Percentiles rank a stretch among this genome's conserved stretches.
phyloP scores from a whole-genome alignment of 2,113 vertebrate genomes.

The Salvelinus namaycush region DNA sequence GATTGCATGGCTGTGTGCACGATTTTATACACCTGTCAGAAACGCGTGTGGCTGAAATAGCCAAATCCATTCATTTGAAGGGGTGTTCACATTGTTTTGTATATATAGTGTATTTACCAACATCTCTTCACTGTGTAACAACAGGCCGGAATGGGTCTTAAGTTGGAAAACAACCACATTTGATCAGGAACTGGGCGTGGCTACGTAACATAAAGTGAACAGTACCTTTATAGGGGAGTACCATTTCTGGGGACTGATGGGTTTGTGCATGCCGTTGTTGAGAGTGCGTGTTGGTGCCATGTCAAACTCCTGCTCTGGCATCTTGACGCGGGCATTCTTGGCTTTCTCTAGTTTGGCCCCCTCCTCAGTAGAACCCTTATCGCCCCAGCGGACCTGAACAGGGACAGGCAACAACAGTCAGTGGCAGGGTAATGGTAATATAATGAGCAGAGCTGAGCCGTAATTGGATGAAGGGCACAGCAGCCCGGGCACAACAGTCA shows the following conservation, averaged over 20 bases:
- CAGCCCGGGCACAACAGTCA: no score
- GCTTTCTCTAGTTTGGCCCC: conserved; percentile 96
- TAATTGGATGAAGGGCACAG: background rate
- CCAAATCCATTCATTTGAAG: no score
- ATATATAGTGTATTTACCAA: no score
- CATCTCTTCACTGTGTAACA: no score
- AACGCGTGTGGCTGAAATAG: no score
- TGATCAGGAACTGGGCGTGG: no score
- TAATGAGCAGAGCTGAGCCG: background rate
- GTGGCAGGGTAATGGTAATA: background rate
- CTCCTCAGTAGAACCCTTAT: conserved; percentile 96
- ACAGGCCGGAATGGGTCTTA: no score
- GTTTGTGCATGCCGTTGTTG: conserved; percentile 72
- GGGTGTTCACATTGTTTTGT: no score
- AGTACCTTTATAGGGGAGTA: conserved; percentile 95
- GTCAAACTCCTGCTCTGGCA: conserved; percentile 88
- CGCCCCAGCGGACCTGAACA: conserved; percentile 93
- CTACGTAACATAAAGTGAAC: no score
- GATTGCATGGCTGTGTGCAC: no score
- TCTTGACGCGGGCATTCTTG: conserved; percentile 92
- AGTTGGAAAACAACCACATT: no score
- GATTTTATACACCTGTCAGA: no score
- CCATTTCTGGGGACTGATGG: conserved; percentile 82
- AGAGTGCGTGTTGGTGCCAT: conserved; percentile 76
- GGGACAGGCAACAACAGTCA: conserved; percentile 7